Evolutionary conservation across 2,797 vertebrate species (phyloP), one percentile per base, ranked within the genome.

Genomic region (Typhlichthys eigenmanni): DNA sequence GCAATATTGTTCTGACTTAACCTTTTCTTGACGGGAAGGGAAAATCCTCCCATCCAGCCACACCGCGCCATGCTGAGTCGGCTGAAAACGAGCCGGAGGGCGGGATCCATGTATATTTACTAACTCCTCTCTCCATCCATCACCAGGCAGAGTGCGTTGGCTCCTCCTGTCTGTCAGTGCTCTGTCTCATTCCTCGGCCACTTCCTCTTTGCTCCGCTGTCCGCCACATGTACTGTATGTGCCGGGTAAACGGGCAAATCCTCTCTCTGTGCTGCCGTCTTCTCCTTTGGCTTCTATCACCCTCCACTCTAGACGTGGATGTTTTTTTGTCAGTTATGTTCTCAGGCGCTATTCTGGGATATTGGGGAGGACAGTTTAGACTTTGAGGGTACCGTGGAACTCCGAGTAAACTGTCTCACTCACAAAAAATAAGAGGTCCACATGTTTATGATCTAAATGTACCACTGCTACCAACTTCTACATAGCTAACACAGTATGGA

Each of bases 71-170:
- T 90, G 90, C 90, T 92, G 90, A 92, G 86, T 76, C 85, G 88
- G 89, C 90, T 85, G 74, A 88, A 88, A 84, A 43, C 7, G 70
- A 72, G 72, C 83, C 29, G 58, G 78, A 84, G 87, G 89, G 89
- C 64, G 84, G 83, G 83, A 76, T 61, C 86, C 87, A 91, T 92
- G 90, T 92, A 91, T 93, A 92, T 93, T 92, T 90, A 92, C 90
- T 75, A 89, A 82, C 81, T 75, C 80, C 61, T 58, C 13, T 73
- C 82, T 86, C 84, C 83, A 93, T 92, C 90, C 87, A 91, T 93
- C 91, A 92, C 86, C 84, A 86, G 82, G 75, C 78, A 72, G 74
- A 74, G 71, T 62, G 74, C 69, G 74, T 79, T 74, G 81, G 75
- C 86, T 88, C 81, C 78, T 83, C 75, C 81, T 87, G 89, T 89